Conservation (phyloP, 2,797 vertebrate species). For the Crenichthys baileyi region DNA sequence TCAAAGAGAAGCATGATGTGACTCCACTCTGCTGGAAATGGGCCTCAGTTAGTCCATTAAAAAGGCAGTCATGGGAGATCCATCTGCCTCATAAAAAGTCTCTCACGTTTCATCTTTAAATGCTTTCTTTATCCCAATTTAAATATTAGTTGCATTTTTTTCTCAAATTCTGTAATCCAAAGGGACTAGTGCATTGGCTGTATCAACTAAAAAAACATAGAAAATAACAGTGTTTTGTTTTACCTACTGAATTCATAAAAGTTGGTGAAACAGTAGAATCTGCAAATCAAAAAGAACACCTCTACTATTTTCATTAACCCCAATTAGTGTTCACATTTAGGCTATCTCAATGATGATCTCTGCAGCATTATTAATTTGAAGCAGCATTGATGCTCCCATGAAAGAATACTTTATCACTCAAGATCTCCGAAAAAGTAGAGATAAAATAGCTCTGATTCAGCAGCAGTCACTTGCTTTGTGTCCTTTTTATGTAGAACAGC, state of each 20-base stretch:
- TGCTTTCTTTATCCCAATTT: background rate
- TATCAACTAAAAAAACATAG: background rate
- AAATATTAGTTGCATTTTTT: background rate
- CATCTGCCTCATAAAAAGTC: conserved; percentile 1
- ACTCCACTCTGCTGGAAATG: background rate
- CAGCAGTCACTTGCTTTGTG: conserved; percentile 43
- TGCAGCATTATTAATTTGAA: conserved; percentile 39
- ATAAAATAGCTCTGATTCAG: conserved; percentile 68
- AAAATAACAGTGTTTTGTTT: background rate
- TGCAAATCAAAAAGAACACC: conserved; percentile 20
- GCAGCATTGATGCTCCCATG: conserved; percentile 45
- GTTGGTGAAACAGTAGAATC: background rate
- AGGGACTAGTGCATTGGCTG: background rate
- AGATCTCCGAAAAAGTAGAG: conserved; percentile 54
- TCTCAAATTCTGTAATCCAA: background rate
- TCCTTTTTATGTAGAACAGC: conserved; percentile 47
- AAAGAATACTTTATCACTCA: conserved; percentile 56
- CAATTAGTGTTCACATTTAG: background rate
- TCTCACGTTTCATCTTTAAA: background rate
- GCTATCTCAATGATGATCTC: conserved; percentile 8
- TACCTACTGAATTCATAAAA: conserved; percentile 7
- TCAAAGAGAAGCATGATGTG: background rate
- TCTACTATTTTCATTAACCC: conserved; percentile 29
- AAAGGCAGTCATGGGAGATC: background rate
- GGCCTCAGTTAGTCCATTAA: background rate